Evolutionary conservation across 1,140 invertebrate species (phyloP).

Genomic region (Drosophila fuyamai): DNA sequence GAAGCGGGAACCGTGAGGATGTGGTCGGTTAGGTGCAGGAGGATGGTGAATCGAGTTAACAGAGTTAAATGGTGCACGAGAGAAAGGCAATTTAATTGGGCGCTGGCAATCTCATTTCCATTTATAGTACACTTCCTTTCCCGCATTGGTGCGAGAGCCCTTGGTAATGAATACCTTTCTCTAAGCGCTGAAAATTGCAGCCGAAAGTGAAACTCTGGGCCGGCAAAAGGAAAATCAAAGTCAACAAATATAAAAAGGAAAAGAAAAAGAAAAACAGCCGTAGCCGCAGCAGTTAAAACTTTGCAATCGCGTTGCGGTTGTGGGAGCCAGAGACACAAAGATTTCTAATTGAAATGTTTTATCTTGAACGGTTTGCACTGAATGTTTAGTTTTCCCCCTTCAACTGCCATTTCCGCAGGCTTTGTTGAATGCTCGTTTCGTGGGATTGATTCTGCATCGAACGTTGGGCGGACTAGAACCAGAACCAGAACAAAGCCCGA

Average conservation of each 20-base stretch:
- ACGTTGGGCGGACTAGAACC: conserved; percentile 57
- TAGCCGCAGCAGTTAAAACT: conserved; percentile 4
- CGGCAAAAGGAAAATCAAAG: conserved; percentile 31
- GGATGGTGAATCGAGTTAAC: conserved; percentile 14
- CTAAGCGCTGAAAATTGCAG: conserved; percentile 23
- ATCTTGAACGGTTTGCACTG: conserved; percentile 7
- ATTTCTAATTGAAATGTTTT: conserved; percentile 32
- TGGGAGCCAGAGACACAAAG: conserved; percentile 6
- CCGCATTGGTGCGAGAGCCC: conserved; percentile 21
- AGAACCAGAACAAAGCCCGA: conserved; percentile 3
- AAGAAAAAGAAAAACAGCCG: conserved; percentile 14
- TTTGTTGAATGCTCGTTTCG: not conserved
- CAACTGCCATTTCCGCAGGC: conserved; percentile 3
- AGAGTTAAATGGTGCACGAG: conserved; percentile 19
- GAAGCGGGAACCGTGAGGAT: conserved; percentile 20
- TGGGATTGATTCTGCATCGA: conserved; percentile 16
- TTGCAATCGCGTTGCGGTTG: conserved; percentile 30
- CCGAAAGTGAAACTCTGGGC: conserved; percentile 62
- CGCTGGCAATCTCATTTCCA: conserved; percentile 26
- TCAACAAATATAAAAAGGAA: conserved; percentile 3
- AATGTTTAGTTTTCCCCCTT: not conserved
- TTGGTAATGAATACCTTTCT: conserved; percentile 64
- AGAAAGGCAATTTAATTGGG: conserved; percentile 66
- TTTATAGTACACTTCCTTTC: conserved; percentile 18
- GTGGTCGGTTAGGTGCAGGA: conserved; percentile 15